Evolutionary conservation across 2,113 vertebrate species (phyloP).

Genomic region (Nanger granti): DNA sequence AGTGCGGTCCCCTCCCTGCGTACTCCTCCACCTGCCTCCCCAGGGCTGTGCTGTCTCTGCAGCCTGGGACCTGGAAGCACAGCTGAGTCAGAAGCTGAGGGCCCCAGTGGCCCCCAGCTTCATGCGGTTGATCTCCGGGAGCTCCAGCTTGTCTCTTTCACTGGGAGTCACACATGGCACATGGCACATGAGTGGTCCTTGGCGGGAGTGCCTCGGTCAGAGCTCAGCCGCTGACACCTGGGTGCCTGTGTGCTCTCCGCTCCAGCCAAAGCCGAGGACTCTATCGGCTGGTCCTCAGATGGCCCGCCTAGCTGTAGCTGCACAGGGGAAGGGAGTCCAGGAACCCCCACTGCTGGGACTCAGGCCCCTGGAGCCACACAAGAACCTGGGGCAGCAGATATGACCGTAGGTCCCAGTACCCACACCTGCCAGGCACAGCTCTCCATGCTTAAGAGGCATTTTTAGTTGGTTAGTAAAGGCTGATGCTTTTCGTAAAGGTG

Average conservation of each 20-base stretch:
- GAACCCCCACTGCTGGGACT: neutral
- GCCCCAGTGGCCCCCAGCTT: neutral
- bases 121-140: neutral
- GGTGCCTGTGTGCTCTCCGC: neutral
- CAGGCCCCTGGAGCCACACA: neutral
- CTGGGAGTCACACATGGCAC: neutral
- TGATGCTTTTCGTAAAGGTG: neutral
- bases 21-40: neutral
- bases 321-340: neutral
- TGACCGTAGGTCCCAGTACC: neutral
- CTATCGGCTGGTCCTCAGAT: neutral
- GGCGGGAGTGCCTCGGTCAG: neutral
- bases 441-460: neutral
- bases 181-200: accelerated
- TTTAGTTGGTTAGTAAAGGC: neutral
- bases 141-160: neutral
- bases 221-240: neutral
- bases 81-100: neutral
- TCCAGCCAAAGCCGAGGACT: neutral
- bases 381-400: neutral
- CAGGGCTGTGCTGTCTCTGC: accelerated
- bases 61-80: neutral
- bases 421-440: neutral
- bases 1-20: neutral
- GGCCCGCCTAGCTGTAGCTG: neutral